Percentiles rank a stretch among this genome's conserved stretches.
These are phyloP conservation scores for Elymnias hypermnestra DNA, from an alignment of 1,140 invertebrate genomes.

Conservation along the genomic window DNA sequence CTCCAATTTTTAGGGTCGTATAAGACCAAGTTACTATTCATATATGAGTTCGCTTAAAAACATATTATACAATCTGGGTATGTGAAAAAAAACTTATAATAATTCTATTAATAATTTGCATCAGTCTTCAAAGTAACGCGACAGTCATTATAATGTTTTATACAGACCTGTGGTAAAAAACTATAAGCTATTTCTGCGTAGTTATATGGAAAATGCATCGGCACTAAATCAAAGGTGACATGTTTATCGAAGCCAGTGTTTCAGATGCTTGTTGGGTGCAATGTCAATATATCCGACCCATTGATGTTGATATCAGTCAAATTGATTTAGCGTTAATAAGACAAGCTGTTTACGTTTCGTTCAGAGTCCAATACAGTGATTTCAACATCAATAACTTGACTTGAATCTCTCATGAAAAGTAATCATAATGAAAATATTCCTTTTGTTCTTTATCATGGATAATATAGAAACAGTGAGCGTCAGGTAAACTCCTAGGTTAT, in stretches of 20 bases:
- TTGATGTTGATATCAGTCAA: constrained; percentile 26
- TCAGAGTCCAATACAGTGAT: constrained; percentile 19
- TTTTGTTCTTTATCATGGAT: too few relatives aligned
- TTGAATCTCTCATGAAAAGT: constrained; percentile 28
- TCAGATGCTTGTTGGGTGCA: constrained; percentile 35
- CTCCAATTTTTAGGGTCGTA: too few relatives aligned
- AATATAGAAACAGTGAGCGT: too few relatives aligned
- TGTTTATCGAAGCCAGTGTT: constrained; percentile 40
- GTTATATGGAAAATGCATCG: constrained; percentile 1
- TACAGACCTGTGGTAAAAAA: too few relatives aligned
- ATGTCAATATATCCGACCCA: constrained; percentile 37
- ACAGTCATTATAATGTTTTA: too few relatives aligned
- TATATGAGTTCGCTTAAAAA: too few relatives aligned
- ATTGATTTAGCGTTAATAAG: constrained; percentile 30
- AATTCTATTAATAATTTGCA: too few relatives aligned
- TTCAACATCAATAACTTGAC: constrained; percentile 9
- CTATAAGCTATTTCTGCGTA: not conserved
- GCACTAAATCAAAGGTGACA: constrained; percentile 29
- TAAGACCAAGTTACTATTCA: too few relatives aligned
- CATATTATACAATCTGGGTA: too few relatives aligned
- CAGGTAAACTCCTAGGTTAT: too few relatives aligned
- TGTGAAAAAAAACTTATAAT: too few relatives aligned
- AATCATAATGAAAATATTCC: constrained; percentile 26
- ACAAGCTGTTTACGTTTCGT: constrained; percentile 34
- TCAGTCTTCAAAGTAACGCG: too few relatives aligned